These are phyloP conservation scores for Lasioglossum calceatum DNA, from an alignment of 2,888 invertebrate genomes.

Conservation along the genomic window DNA sequence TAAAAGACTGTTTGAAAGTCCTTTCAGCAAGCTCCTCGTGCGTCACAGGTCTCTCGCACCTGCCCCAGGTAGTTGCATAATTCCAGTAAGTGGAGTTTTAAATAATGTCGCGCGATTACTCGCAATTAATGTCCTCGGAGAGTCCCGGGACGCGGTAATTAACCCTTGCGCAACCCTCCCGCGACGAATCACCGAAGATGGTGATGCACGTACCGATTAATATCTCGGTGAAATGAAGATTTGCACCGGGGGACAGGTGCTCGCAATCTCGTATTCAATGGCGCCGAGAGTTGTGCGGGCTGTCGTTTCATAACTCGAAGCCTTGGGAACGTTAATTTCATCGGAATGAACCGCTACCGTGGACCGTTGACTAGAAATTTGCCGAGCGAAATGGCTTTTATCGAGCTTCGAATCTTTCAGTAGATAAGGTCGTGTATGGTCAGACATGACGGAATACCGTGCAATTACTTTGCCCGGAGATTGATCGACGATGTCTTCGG, in stretches of 20 bases:
- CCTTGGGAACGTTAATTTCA: not conserved
- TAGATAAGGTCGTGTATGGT: constrained; percentile 9
- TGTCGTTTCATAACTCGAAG: constrained; percentile 16
- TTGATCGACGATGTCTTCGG: not conserved
- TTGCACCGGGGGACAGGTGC: not conserved
- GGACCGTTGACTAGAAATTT: not conserved
- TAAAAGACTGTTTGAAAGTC: not conserved
- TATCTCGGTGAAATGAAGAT: constrained; percentile 10
- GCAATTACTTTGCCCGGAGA: not conserved
- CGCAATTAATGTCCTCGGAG: constrained; percentile 31
- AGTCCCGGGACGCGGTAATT: constrained; percentile 8
- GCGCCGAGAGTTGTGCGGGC: not conserved
- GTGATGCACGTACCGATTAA: constrained; percentile 16
- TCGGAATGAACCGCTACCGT: not conserved
- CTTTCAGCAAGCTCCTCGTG: constrained; percentile 22
- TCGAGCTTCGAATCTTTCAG: not conserved
- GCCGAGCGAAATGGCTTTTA: not conserved
- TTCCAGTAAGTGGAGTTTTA: constrained; percentile 31
- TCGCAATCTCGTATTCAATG: constrained; percentile 1
- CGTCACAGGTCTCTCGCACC: constrained; percentile 45
- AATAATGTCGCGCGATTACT: constrained; percentile 38
- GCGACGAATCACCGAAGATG: constrained; percentile 18
- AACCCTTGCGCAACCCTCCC: constrained; percentile 25
- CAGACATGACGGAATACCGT: constrained; percentile 3
- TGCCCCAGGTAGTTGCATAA: constrained; percentile 35